Percentiles rank a stretch among this genome's conserved stretches.
phyloP scores from a whole-genome alignment of 2,797 vertebrate genomes.

The Lagorchestes hirsutus region DNA sequence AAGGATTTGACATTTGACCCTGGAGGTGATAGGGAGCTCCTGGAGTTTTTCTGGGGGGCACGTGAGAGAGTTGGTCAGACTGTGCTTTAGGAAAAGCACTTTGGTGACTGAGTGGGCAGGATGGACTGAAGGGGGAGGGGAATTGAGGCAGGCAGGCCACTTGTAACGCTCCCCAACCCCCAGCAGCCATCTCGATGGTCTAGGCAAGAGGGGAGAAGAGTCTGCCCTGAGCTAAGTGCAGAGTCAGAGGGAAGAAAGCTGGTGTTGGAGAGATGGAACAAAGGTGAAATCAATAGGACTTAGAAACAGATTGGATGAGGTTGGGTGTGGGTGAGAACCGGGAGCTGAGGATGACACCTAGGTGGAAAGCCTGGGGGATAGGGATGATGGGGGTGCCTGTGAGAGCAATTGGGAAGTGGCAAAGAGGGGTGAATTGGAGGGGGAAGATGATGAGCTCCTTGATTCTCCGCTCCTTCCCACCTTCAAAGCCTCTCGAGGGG shows the following conservation, averaged over 20 bases:
- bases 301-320: slow-evolving; percentile 23
- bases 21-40: neutral
- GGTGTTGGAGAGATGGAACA: neutral
- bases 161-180: neutral
- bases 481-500: neutral
- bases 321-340: neutral
- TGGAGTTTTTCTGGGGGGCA: neutral
- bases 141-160: neutral
- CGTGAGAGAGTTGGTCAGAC: neutral
- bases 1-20: neutral
- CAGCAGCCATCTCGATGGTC: neutral
- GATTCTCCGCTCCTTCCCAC: neutral
- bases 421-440: neutral
- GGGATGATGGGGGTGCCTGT: neutral
- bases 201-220: neutral
- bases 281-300: neutral
- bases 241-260: neutral
- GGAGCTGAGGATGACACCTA: neutral
- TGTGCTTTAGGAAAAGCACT: neutral
- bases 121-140: neutral
- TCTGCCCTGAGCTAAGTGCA: neutral
- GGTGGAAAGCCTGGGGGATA: neutral
- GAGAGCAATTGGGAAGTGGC: neutral
- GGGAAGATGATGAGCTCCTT: neutral
- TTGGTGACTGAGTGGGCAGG: neutral